These are phyloP conservation scores for Caenorhabditis sp. DNA, from an alignment of 2,888 invertebrate genomes.

Conservation along the genomic window DNA sequence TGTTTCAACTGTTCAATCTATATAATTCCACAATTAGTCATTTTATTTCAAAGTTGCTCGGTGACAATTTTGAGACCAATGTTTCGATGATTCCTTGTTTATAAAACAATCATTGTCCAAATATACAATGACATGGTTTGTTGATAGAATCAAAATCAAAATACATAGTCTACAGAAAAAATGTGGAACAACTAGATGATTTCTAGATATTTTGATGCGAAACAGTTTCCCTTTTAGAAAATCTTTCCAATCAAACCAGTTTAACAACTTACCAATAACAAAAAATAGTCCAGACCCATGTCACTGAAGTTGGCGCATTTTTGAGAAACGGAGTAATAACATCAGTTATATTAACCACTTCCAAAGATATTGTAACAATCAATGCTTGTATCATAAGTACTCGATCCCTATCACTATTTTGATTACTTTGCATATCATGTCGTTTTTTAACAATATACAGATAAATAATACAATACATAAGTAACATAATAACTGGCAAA, in stretches of 20 bases:
- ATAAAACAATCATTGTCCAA: no score
- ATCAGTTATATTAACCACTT: conserved; percentile 39
- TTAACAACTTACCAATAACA: conserved; percentile 25
- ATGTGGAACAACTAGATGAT: no score
- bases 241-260: not conserved
- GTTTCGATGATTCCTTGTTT: no score
- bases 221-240: no score
- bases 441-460: conserved; percentile 42
- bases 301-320: conserved; percentile 7
- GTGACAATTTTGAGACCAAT: no score
- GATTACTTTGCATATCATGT: conserved; percentile 13
- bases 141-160: no score
- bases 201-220: no score
- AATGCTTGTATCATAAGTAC: conserved; percentile 41
- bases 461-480: conserved; percentile 41
- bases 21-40: no score
- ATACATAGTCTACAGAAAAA: no score
- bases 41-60: no score
- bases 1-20: no score
- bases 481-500: conserved; percentile 41
- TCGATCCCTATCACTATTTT: conserved; percentile 25
- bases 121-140: no score
- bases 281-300: conserved; percentile 41
- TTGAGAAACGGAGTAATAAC: conserved; percentile 22
- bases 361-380: conserved; percentile 41